These are phyloP conservation scores for Drosophila quinaria DNA, from an alignment of 2,888 invertebrate genomes.

Conservation along the genomic window DNA sequence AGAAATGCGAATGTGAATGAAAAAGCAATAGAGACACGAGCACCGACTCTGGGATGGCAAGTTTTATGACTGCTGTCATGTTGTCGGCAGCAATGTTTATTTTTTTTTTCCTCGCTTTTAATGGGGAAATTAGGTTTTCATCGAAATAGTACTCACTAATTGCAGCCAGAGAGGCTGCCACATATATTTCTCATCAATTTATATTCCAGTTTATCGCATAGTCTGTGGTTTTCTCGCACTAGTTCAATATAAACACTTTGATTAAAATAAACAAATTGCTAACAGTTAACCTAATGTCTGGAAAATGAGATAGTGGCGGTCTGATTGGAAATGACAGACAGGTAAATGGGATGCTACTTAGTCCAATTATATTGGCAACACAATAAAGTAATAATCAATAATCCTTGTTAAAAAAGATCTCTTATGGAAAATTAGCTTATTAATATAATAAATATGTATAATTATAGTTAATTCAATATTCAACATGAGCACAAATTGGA, in stretches of 20 bases:
- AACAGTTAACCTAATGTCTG: background rate
- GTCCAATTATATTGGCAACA: too few relatives aligned
- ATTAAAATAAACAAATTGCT: background rate
- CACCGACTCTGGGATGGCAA: background rate
- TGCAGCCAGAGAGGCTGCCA: slow-evolving; percentile 13
- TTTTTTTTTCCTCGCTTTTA: slow-evolving; percentile 22
- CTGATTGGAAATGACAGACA: background rate
- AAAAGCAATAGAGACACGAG: slow-evolving; percentile 40
- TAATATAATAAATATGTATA: background rate
- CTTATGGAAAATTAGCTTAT: too few relatives aligned
- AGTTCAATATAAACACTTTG: slow-evolving; percentile 9
- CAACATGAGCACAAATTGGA: background rate
- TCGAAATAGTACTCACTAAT: slow-evolving; percentile 39
- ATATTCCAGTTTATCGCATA: slow-evolving; percentile 1
- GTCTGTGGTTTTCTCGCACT: background rate
- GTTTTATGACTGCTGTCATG: slow-evolving; percentile 47
- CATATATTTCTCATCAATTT: slow-evolving; percentile 8
- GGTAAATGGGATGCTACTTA: too few relatives aligned
- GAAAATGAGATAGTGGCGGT: background rate
- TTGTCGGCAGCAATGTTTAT: slow-evolving; percentile 9
- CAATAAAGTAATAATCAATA: too few relatives aligned
- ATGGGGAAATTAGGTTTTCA: slow-evolving; percentile 53
- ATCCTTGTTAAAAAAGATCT: too few relatives aligned
- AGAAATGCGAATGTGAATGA: slow-evolving; percentile 59
- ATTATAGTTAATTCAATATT: background rate